A percentile compares a stretch with the other conserved stretches of the same genome.
These are phyloP conservation scores for Lucilia sericata DNA, from an alignment of 1,140 invertebrate species.

Conservation along the genomic window DNA sequence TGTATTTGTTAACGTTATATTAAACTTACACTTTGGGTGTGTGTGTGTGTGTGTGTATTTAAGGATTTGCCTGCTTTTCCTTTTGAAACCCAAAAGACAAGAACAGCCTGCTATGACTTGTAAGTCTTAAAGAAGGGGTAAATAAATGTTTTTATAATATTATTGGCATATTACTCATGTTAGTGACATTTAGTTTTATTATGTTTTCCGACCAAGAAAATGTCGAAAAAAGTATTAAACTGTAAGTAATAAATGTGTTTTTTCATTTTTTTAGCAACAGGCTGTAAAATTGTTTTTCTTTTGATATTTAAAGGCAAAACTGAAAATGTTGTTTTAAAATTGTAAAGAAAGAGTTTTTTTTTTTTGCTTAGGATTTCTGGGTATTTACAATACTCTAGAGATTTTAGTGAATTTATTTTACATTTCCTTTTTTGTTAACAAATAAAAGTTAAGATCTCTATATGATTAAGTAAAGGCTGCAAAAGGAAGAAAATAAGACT, in stretches of 20 bases:
- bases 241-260: slow-evolving; percentile 14
- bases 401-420: slow-evolving; percentile 16
- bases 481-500: neutral
- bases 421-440: neutral
- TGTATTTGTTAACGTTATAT: neutral
- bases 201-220: neutral
- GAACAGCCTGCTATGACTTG: too few relatives aligned
- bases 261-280: neutral
- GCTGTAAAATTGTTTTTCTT: neutral
- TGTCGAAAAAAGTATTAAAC: neutral
- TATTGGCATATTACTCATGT: slow-evolving; percentile 41
- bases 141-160: slow-evolving; percentile 26
- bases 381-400: slow-evolving; percentile 40
- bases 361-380: slow-evolving; percentile 31
- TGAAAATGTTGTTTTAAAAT: slow-evolving; percentile 9
- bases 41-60: too few relatives aligned
- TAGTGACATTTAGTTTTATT: slow-evolving; percentile 43
- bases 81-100: neutral
- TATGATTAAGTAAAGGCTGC: neutral
- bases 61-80: neutral
- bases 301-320: neutral
- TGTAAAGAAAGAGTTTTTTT: neutral
- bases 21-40: neutral
- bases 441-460: neutral
- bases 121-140: neutral